Conservation (phyloP, 2,113 vertebrate species). For the Eulacestoma nigropectus region DNA sequence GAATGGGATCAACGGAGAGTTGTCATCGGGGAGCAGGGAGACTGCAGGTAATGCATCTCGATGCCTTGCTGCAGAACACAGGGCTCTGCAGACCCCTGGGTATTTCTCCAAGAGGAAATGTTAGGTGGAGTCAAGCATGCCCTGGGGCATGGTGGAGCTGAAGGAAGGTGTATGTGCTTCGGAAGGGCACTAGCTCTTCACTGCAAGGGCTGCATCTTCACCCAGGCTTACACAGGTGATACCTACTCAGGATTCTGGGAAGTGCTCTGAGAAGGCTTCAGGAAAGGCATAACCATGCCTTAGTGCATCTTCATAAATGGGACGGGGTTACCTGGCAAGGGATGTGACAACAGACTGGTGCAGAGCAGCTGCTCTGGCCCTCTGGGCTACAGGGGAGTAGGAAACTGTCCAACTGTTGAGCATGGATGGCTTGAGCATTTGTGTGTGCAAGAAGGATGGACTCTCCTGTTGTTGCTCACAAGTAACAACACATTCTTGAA, state of each 20-base stretch:
- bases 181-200: background rate
- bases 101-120: background rate
- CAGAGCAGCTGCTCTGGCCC: background rate
- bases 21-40: slow-evolving; percentile 81
- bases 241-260: background rate
- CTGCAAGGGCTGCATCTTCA: background rate
- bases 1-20: slow-evolving; percentile 94
- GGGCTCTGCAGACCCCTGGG: background rate
- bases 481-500: background rate
- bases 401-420: background rate
- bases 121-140: background rate
- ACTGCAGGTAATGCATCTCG: slow-evolving; percentile 85
- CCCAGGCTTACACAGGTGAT: background rate
- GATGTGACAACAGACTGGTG: background rate
- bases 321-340: background rate
- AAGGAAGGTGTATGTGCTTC: background rate
- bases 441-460: background rate
- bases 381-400: background rate
- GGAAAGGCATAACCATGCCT: background rate
- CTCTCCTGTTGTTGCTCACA: background rate
- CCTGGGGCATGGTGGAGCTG: background rate
- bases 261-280: background rate
- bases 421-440: accelerated
- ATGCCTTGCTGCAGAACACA: background rate
- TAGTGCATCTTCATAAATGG: background rate